Conservation (phyloP, 2,888 invertebrate species). For the Heliconius aoede region DNA sequence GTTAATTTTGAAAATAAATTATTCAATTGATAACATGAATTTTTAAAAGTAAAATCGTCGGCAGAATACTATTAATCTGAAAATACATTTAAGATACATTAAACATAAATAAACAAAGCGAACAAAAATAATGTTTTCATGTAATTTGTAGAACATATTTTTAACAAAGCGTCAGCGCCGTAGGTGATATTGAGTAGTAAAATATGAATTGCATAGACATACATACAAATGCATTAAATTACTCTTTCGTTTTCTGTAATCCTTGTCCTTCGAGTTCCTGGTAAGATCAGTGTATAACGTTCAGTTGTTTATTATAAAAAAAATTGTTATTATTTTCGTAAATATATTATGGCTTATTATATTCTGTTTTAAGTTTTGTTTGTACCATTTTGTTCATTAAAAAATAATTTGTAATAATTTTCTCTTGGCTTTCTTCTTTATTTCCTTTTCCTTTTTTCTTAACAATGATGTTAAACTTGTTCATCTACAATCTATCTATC, state of each 20-base stretch:
- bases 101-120: neutral
- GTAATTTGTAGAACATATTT: neutral
- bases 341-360: neutral
- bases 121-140: neutral
- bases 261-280: slow-evolving; percentile 80
- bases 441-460: too few species aligned
- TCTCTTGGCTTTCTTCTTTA: too few species aligned
- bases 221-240: slow-evolving; percentile 62
- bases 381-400: neutral
- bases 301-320: slow-evolving; percentile 1
- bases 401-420: too few species aligned
- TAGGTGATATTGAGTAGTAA: slow-evolving; percentile 3
- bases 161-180: neutral
- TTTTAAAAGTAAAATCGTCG: too few species aligned
- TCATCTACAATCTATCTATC: neutral
- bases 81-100: neutral
- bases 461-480: neutral
- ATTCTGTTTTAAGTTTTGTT: neutral
- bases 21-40: too few species aligned
- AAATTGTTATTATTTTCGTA: neutral
- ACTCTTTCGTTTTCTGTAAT: slow-evolving; percentile 66
- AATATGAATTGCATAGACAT: slow-evolving; percentile 39
- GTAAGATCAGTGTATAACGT: slow-evolving; percentile 60
- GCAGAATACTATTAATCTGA: neutral
- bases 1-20: too few species aligned